phyloP scores from a whole-genome alignment of 1,140 invertebrate genomes.

The Chymomyza costata region DNA sequence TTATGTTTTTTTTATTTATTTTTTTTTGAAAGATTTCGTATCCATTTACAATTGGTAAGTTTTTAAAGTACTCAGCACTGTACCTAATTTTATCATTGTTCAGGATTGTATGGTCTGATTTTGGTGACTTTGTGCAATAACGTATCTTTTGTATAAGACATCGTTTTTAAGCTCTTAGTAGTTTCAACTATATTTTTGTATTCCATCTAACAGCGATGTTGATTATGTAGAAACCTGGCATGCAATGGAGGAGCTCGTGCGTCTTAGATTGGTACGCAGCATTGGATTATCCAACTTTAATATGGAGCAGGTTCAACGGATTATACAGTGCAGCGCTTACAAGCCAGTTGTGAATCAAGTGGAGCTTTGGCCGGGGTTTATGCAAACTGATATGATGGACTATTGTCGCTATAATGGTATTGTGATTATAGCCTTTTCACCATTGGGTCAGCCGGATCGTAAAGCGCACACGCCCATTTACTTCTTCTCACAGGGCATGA shows the following conservation, averaged over 20 bases:
- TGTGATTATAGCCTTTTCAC: slow-evolving; percentile 84
- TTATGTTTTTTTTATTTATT: too few relatives aligned
- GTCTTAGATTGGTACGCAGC: slow-evolving; percentile 80
- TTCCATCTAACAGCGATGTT: slow-evolving; percentile 76
- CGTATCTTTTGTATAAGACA: too few relatives aligned
- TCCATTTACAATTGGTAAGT: too few relatives aligned
- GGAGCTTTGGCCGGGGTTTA: slow-evolving; percentile 84
- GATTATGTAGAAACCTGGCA: slow-evolving; percentile 87
- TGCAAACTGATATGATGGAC: slow-evolving; percentile 80
- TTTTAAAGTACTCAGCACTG: too few relatives aligned
- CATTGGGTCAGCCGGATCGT: slow-evolving; percentile 84
- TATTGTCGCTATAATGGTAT: slow-evolving; percentile 82
- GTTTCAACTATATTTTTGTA: slow-evolving; percentile 77
- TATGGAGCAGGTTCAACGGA: slow-evolving; percentile 80
- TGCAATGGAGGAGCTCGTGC: slow-evolving; percentile 83
- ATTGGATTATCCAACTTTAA: slow-evolving; percentile 91
- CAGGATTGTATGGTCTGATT: too few relatives aligned
- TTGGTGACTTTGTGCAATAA: too few relatives aligned
- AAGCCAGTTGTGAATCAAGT: slow-evolving; percentile 85
- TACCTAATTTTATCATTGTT: too few relatives aligned
- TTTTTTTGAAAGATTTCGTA: too few relatives aligned
- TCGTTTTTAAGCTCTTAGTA: too few relatives aligned
- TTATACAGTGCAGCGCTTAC: slow-evolving; percentile 80
- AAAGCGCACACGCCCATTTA: slow-evolving; percentile 80
- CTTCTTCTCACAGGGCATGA: slow-evolving; percentile 79